Conservation (phyloP, 2,113 vertebrate species). For the Ptilonorhynchus violaceus region DNA sequence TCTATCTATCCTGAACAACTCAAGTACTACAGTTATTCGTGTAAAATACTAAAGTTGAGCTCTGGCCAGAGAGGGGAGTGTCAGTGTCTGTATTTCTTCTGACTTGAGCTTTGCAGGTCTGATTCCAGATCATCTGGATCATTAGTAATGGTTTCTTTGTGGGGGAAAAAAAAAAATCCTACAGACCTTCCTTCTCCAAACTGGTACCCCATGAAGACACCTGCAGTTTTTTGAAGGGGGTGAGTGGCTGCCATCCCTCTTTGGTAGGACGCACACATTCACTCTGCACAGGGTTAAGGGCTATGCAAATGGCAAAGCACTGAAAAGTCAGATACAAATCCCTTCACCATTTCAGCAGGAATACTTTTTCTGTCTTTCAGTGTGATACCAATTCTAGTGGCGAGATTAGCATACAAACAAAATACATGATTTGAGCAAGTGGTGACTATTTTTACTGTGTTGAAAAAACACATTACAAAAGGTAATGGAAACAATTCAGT, state of each 20-base stretch:
- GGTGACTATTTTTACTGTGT: neutral
- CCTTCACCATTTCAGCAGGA: neutral
- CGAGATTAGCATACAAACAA: neutral
- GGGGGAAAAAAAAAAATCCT: neutral
- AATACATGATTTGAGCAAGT: neutral
- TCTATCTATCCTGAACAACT: neutral
- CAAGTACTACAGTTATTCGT: neutral
- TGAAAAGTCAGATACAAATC: neutral
- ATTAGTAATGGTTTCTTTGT: neutral
- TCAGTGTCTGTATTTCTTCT: neutral
- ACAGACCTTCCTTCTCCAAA: neutral
- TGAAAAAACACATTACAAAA: neutral
- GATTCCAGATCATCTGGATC: neutral
- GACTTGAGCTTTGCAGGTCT: neutral
- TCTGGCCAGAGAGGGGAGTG: neutral
- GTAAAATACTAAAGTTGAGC: neutral
- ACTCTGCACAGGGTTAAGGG: neutral
- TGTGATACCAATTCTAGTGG: neutral
- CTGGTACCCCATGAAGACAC: neutral
- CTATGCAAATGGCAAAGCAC: neutral
- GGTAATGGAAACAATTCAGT: neutral
- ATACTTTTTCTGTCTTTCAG: neutral
- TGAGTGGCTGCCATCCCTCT: neutral
- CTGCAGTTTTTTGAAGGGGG: neutral
- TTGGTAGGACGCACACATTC: fast-evolving